Conservation (phyloP, 2,888 invertebrate genomes). For the Drosophila colorata region DNA sequence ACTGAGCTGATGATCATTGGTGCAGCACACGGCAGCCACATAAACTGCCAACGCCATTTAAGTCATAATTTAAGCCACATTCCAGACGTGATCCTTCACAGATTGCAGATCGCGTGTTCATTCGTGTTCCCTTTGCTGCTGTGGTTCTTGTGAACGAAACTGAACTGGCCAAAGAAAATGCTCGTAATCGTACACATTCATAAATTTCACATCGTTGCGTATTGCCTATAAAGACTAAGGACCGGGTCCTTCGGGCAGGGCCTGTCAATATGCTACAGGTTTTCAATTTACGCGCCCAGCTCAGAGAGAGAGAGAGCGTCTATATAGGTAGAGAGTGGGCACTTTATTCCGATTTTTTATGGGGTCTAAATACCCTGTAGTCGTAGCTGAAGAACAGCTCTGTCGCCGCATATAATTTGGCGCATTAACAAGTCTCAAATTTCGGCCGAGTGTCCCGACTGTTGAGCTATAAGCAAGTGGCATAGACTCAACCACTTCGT, state of each 20-base stretch:
- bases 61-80: constrained; percentile 82
- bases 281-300: constrained; percentile 59
- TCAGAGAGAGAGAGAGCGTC: too few species aligned
- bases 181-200: constrained; percentile 69
- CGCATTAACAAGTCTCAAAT: constrained; percentile 80
- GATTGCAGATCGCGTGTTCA: constrained; percentile 77
- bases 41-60: constrained; percentile 82
- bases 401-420: constrained; percentile 75
- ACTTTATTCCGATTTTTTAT: too few species aligned
- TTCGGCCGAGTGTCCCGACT: constrained; percentile 53
- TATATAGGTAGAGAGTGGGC: background rate
- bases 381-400: constrained; percentile 30
- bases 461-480: constrained; percentile 51
- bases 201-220: constrained; percentile 75
- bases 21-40: constrained; percentile 75
- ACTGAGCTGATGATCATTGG: constrained; percentile 24
- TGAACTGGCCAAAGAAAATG: constrained; percentile 44
- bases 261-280: constrained; percentile 54
- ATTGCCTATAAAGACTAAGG: constrained; percentile 23
- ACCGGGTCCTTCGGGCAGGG: constrained; percentile 4
- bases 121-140: constrained; percentile 21
- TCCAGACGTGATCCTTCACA: constrained; percentile 81
- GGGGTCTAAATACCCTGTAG: background rate
- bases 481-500: constrained; percentile 33
- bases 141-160: constrained; percentile 52